A percentile compares a stretch with the other conserved stretches of the same genome.
phyloP scores from a whole-genome alignment of 2,888 invertebrate species.

The Schizotus pectinicornis region DNA sequence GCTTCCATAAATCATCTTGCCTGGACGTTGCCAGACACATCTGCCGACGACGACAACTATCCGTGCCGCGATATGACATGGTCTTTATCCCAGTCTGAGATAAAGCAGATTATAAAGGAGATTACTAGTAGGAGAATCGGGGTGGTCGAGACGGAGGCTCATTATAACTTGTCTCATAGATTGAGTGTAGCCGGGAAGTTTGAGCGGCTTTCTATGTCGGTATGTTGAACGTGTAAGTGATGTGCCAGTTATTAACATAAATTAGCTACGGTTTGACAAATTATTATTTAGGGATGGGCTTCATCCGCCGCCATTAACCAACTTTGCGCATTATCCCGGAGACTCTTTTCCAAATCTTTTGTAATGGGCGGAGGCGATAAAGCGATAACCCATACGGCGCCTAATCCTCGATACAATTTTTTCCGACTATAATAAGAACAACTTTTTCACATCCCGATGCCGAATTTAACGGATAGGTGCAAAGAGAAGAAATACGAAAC shows the following conservation, averaged over 20 bases:
- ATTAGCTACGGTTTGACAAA: constrained; percentile 26
- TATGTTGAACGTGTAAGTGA: constrained; percentile 29
- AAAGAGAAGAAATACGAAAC: not conserved
- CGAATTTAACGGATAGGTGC: not conserved
- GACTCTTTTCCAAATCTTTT: constrained; percentile 8
- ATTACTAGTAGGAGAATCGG: constrained; percentile 38
- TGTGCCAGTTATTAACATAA: constrained; percentile 37
- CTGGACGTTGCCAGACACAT: constrained; percentile 25
- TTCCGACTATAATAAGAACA: not conserved
- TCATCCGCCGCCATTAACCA: not conserved
- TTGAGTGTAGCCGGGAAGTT: constrained; percentile 32
- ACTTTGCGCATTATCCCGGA: constrained; percentile 15
- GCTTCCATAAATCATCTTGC: constrained; percentile 37
- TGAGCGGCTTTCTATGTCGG: constrained; percentile 22
- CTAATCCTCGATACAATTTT: not conserved
- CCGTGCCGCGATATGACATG: not conserved
- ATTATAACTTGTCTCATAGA: constrained; percentile 41
- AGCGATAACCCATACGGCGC: not conserved
- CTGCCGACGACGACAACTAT: constrained; percentile 19
- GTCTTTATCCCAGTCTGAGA: constrained; percentile 25
- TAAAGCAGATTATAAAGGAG: constrained; percentile 38
- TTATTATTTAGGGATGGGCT: constrained; percentile 9
- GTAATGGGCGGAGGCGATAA: not conserved
- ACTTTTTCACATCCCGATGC: not conserved
- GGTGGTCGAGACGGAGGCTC: constrained; percentile 38